Evolutionary conservation across 2,888 invertebrate genomes (phyloP), one percentile per base, ranked within the genome.

Genomic region (Xiphydria camelus): DNA sequence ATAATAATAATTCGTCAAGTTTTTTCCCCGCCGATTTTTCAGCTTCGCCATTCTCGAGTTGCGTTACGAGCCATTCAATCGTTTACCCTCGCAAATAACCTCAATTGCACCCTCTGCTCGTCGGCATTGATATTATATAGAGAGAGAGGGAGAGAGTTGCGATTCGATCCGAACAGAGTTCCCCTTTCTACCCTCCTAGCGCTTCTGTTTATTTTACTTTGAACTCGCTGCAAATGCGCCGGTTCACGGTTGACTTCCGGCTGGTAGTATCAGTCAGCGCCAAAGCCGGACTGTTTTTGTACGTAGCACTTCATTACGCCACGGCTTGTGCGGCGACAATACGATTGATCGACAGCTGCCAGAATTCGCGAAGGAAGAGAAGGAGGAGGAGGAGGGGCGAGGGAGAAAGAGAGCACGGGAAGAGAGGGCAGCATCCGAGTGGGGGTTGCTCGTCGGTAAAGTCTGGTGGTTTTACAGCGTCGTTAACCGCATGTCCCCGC

Each of bases 211-310:
- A 52, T 47, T 57, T 49, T 14, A 23, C 40, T 38, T 34, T 41
- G 22, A 33, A 21, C 25, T 36, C 32, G 4, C 4, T 12, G 4
- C 4, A 4, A 7, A n/a, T n/a, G 26, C 10, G 6, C 26, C 10
- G 1, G 57, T 47, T 39, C 43, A 37, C 42, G 40, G 38, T 40
- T 38, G 6, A 12, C 3, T 58, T 59, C 61, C 55, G 53, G 51
- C 53, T 58, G 58, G 53, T 57, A 50, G 55, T 55, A 64, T 55
- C 47, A 56, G 32, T 2, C n/a, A n/a, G n/a, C n/a, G n/a, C n/a
- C n/a, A n/a, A n/a, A n/a, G n/a, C n/a, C n/a, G n/a, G 32, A 33
- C 25, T 22, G 12, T 34, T 25, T 25, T 9, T 12, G 15, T 23
- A 22, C n/a, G 9, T 10, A 37, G 4, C 6, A 12, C 14, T 26